Evolutionary conservation across 2,888 invertebrate species (phyloP).

Genomic region (Athalia circularis): DNA sequence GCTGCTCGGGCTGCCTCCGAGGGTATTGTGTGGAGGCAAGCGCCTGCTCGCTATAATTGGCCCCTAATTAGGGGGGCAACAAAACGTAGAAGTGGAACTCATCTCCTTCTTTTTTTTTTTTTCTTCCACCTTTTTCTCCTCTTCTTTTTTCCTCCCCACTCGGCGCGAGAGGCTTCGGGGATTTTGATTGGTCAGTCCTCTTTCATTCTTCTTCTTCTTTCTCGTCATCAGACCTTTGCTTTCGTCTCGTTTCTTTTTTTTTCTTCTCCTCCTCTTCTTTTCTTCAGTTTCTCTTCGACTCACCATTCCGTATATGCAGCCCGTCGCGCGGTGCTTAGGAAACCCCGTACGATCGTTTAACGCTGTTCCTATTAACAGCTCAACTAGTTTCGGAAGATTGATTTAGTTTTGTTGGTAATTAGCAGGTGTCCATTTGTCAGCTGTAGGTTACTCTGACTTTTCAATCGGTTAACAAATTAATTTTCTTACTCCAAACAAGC

Average conservation of each 20-base stretch:
- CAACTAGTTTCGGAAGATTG: slow-evolving; percentile 66
- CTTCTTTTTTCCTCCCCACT: background rate
- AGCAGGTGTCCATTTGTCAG: slow-evolving; percentile 67
- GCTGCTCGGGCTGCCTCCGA: slow-evolving; percentile 58
- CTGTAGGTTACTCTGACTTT: slow-evolving; percentile 60
- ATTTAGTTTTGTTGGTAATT: slow-evolving; percentile 69
- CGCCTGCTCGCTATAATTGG: slow-evolving; percentile 70
- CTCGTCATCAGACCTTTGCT: slow-evolving; percentile 55
- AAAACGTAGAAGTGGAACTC: slow-evolving; percentile 22
- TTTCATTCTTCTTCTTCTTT: slow-evolving; percentile 47
- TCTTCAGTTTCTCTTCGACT: background rate
- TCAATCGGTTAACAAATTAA: slow-evolving; percentile 62
- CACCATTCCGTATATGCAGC: background rate
- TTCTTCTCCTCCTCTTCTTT: no score
- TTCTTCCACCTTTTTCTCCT: slow-evolving; percentile 5
- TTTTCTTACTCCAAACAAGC: background rate
- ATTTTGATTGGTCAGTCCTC: background rate
- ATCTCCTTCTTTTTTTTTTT: slow-evolving; percentile 43
- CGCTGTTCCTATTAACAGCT: slow-evolving; percentile 63
- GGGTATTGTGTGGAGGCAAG: slow-evolving; percentile 67
- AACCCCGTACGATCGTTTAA: slow-evolving; percentile 55
- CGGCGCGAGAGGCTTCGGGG: no score
- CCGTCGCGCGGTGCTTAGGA: slow-evolving; percentile 25
- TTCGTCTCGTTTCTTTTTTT: slow-evolving; percentile 7
- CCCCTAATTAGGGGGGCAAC: slow-evolving; percentile 64